phyloP scores from a whole-genome alignment of 64 coral and sea anemone species.

The Catalaphyllia jardinei region DNA sequence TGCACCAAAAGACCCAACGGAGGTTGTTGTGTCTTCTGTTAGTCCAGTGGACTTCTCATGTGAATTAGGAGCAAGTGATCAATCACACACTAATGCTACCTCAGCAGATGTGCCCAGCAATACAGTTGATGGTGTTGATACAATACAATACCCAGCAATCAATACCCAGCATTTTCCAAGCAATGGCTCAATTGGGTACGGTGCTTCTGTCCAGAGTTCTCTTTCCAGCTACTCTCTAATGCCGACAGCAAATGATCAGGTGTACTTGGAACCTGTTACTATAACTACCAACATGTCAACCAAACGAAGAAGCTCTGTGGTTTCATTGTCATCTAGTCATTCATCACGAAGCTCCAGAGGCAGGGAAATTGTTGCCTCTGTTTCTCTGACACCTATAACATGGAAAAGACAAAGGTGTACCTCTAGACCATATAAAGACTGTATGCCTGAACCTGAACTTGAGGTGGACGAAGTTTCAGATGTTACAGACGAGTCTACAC shows the following conservation, averaged over 20 bases:
- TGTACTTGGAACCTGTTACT: background rate
- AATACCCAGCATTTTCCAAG: no score
- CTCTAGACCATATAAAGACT: background rate
- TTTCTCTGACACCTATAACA: background rate
- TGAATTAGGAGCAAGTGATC: background rate
- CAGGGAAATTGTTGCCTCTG: background rate
- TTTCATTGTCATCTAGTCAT: background rate
- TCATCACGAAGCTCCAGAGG: background rate
- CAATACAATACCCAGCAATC: no score
- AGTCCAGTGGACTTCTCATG: background rate
- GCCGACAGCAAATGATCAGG: background rate
- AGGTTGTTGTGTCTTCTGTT: background rate
- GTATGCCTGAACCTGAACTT: background rate
- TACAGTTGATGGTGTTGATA: no score
- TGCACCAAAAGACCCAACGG: background rate
- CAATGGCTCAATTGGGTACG: background rate
- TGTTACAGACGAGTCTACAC: background rate
- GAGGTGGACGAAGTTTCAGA: background rate
- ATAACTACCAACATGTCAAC: background rate
- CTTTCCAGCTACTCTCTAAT: background rate
- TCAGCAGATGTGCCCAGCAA: background rate
- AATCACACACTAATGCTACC: background rate
- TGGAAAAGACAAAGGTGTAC: background rate
- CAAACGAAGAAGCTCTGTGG: conserved; percentile 1
- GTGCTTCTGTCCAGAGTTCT: background rate